These are phyloP conservation scores for Stictonetta naevosa DNA, from an alignment of 2,113 vertebrate genomes.

Conservation along the genomic window DNA sequence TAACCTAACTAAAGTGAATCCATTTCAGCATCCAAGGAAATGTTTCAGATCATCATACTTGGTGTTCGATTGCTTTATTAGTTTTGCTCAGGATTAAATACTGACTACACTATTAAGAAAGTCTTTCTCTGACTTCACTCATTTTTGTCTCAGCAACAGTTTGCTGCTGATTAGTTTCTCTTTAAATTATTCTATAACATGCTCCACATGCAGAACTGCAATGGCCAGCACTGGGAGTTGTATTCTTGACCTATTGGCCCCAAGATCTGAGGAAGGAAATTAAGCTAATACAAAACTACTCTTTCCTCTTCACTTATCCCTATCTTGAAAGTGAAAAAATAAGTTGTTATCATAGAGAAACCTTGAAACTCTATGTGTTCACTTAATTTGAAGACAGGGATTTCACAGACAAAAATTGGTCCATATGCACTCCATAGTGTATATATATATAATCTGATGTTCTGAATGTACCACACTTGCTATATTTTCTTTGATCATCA, in stretches of 20 bases:
- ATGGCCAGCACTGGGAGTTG: not conserved
- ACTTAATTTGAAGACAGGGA: not conserved
- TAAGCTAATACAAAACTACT: not conserved
- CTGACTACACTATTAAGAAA: not conserved
- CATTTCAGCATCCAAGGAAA: not conserved
- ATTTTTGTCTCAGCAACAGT: not conserved
- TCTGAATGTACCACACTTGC: not conserved
- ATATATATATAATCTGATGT: not conserved
- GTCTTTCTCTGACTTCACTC: not conserved
- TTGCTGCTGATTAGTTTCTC: not conserved
- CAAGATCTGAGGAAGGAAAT: not conserved
- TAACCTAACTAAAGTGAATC: not conserved
- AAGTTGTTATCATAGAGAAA: not conserved
- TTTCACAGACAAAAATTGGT: not conserved
- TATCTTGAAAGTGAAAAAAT: not conserved
- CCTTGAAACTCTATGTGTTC: not conserved
- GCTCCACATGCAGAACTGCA: not conserved
- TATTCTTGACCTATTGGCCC: not conserved
- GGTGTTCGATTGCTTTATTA: not conserved
- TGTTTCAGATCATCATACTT: not conserved
- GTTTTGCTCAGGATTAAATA: not conserved
- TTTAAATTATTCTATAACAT: not conserved
- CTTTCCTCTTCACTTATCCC: not conserved
- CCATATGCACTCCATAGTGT: not conserved
- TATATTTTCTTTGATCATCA: not conserved